These are phyloP conservation scores for Diabrotica virgifera DNA, from an alignment of 1,140 invertebrate species.

Conservation along the genomic window DNA sequence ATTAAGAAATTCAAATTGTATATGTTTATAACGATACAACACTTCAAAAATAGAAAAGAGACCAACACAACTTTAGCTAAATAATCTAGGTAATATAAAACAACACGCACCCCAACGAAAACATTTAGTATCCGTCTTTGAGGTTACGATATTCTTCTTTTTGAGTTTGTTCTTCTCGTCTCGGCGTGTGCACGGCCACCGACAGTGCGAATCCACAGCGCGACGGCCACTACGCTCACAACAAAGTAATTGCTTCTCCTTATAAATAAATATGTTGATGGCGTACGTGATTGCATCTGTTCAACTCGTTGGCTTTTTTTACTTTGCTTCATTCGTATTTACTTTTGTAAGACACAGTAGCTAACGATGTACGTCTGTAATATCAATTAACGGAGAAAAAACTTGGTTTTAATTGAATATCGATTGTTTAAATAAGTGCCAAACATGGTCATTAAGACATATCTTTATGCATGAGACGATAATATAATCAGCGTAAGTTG, in stretches of 20 bases:
- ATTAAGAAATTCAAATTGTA: too few species aligned
- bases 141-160: background rate
- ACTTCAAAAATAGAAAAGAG: too few species aligned
- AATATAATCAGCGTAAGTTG: too few species aligned
- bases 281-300: slow-evolving; percentile 15
- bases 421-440: too few species aligned
- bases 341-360: background rate
- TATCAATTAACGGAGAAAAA: too few species aligned
- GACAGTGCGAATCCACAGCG: slow-evolving; percentile 11
- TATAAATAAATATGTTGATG: slow-evolving; percentile 18
- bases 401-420: too few species aligned
- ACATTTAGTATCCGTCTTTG: background rate
- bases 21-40: too few species aligned
- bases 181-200: background rate
- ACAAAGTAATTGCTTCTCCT: slow-evolving; percentile 20
- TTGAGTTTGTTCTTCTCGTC: background rate
- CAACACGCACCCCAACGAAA: too few species aligned
- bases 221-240: slow-evolving; percentile 5
- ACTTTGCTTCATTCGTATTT: background rate
- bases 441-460: too few species aligned
- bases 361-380: background rate
- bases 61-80: too few species aligned
- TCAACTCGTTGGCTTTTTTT: background rate
- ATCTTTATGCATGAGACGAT: too few species aligned
- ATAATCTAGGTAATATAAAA: too few species aligned